Conservation (phyloP, 2,113 vertebrate genomes). For the Struthidea cinerea region DNA sequence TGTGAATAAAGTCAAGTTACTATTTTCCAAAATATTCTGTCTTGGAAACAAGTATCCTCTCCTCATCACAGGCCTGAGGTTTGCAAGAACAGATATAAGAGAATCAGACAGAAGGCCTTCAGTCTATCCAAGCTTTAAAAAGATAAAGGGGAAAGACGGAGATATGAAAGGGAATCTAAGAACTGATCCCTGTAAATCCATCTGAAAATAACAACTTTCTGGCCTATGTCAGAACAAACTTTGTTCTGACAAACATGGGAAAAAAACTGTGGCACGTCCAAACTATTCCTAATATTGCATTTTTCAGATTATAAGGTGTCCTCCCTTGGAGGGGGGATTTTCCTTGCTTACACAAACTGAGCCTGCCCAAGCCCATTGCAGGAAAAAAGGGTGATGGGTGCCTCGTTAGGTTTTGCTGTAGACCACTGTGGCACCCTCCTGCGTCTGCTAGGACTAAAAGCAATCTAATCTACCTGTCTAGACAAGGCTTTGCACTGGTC, state of each 20-base stretch:
- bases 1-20: neutral
- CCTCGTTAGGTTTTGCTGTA: neutral
- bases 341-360: neutral
- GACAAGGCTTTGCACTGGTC: slow-evolving; percentile 50
- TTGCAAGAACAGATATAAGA: neutral
- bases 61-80: neutral
- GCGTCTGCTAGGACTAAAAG: slow-evolving; percentile 6
- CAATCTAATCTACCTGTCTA: slow-evolving; percentile 64
- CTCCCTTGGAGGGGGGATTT: neutral
- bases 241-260: too few relatives aligned
- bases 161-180: slow-evolving; percentile 42
- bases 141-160: slow-evolving; percentile 32
- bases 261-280: neutral
- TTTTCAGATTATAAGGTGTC: neutral
- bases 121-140: slow-evolving; percentile 46
- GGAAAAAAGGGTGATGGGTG: neutral
- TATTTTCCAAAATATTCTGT: neutral
- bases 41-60: neutral
- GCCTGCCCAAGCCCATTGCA: neutral
- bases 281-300: neutral
- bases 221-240: slow-evolving; percentile 23
- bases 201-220: slow-evolving; percentile 50
- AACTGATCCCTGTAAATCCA: slow-evolving; percentile 42
- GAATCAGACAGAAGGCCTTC: slow-evolving; percentile 36
- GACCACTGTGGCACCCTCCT: neutral